Conservation (phyloP, 2,797 vertebrate species). For the Valencia hispanica region DNA sequence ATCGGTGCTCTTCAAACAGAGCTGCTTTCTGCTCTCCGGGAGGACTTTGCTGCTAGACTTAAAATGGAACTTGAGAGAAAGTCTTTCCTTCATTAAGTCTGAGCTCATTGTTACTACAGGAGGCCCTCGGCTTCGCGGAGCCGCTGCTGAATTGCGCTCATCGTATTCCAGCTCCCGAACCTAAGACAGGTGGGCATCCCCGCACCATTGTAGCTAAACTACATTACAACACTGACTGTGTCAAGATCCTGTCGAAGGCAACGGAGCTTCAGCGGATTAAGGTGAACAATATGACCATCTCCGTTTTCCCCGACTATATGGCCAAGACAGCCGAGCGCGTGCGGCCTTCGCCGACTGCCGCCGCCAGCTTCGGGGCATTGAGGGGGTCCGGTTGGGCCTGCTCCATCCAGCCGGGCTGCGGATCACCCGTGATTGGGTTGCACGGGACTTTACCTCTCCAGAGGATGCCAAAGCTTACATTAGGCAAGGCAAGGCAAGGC, state of each 20-base stretch:
- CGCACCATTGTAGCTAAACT: not conserved
- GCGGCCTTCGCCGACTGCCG: not conserved
- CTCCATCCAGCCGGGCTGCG: not conserved
- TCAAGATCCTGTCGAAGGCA: not conserved
- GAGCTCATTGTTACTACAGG: not conserved
- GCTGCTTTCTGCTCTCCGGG: not conserved
- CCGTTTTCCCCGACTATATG: not conserved
- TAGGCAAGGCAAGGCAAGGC: too few species aligned
- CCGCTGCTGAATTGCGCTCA: not conserved
- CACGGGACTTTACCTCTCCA: not conserved
- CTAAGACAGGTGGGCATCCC: not conserved
- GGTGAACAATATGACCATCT: not conserved
- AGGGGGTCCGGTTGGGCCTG: not conserved
- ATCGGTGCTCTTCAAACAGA: not conserved
- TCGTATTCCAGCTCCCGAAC: not conserved
- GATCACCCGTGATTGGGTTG: not conserved
- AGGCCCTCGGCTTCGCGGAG: not conserved
- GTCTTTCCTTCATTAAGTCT: not conserved
- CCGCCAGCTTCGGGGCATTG: not conserved
- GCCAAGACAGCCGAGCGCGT: not conserved
- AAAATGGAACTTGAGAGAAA: not conserved
- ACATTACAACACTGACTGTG: not conserved
- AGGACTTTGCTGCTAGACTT: not conserved
- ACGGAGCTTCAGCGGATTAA: slow-evolving; percentile 1
- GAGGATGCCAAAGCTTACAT: not conserved